Evolutionary conservation across 2,888 invertebrate species (phyloP), one percentile per base, ranked within the genome.

Genomic region (Stegophylla sp.): DNA sequence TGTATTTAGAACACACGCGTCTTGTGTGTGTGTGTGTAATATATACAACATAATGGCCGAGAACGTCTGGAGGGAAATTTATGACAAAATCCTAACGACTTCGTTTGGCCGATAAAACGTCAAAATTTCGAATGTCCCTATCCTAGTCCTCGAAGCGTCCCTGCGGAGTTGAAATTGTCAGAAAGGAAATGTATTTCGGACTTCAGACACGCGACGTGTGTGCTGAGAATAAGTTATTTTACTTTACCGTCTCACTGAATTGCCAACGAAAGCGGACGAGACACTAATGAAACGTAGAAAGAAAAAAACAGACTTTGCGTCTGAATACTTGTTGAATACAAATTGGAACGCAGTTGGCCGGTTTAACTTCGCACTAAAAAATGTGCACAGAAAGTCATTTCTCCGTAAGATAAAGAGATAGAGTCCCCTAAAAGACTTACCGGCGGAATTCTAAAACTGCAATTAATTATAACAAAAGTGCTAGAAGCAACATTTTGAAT

Each of bases 301-400:
- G n/a, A 41, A 20, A 28, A 77, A 69, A 77, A 67, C 43, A 45
- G 59, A 61, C 69, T 53, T 45, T 13, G 48, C 66, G 66, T 76
- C 59, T 67, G 77, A 69, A 61, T 79, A 79, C 79, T 79, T 79
- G 79, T 79, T 71, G 79, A 71, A 79, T 77, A 77, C 69, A 77
- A 77, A 77, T 79, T 71, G 79, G n/a, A 71, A 71, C 59, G 28
- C 76, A 34, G 76, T 67, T 28, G 77, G 67, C 77, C 67, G 67
- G 77, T 77, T 67, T 77, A n/a, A 43, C n/a, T 66, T 26, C 15
- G 43, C 5, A 28, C 28, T 56, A 67, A 67, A 53, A 53, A 15
- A 63, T 34, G 20, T 20, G 41, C 26, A 12, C 26, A 41, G 28
- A 66, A 41, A 13, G 66, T 76, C 53, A 53, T 63, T 74, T 61